phyloP scores from a whole-genome alignment of 1,140 invertebrate species.

The Plectus sambesii region DNA sequence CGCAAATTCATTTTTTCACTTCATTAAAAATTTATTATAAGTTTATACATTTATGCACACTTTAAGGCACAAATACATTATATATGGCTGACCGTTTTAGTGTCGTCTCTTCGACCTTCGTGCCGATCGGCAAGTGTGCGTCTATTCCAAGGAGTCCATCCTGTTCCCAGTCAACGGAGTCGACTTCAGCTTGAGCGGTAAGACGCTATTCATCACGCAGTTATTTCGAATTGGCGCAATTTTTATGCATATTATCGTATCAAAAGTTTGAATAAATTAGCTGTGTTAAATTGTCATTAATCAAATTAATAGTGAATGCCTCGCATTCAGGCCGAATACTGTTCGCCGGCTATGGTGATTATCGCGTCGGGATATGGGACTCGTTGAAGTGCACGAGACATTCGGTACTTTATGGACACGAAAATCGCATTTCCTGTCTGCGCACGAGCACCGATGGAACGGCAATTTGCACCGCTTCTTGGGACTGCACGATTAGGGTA shows the following conservation, averaged over 20 bases:
- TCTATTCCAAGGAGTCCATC: constrained; percentile 91
- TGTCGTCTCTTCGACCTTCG: constrained; percentile 93
- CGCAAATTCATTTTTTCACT: no score
- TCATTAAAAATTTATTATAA: constrained; percentile 7
- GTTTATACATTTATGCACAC: neutral
- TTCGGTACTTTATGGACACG: constrained; percentile 86
- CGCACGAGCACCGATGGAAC: constrained; percentile 94
- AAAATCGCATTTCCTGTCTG: constrained; percentile 88
- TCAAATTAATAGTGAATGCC: neutral
- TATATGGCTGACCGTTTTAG: constrained; percentile 49
- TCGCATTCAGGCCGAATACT: constrained; percentile 63
- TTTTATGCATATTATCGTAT: no score
- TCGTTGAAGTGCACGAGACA: constrained; percentile 81
- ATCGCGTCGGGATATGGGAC: constrained; percentile 97
- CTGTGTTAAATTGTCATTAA: constrained; percentile 17
- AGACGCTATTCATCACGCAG: no score
- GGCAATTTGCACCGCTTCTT: constrained; percentile 88
- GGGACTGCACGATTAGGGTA: constrained; percentile 89
- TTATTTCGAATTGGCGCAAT: no score
- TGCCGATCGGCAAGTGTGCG: constrained; percentile 90
- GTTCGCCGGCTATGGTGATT: constrained; percentile 97
- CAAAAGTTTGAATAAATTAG: no score
- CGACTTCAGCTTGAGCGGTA: constrained; percentile 88
- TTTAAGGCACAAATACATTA: neutral
- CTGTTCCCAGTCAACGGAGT: constrained; percentile 97